These are phyloP conservation scores for Eretmochelys imbricata DNA, from an alignment of 2,113 vertebrate species.

Conservation along the genomic window DNA sequence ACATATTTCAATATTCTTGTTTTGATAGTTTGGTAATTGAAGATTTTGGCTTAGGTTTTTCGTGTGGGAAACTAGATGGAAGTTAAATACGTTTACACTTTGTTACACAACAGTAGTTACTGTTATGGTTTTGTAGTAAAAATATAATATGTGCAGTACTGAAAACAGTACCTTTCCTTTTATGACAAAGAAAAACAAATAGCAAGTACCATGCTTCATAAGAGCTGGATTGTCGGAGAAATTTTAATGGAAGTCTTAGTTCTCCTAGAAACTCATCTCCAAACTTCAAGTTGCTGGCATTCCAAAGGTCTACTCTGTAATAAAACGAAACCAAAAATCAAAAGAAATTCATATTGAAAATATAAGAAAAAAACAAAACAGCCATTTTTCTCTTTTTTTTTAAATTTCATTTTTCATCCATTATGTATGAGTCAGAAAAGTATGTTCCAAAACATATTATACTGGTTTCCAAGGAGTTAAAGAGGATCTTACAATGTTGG, in stretches of 20 bases:
- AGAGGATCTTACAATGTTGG: not conserved
- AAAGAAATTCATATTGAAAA: not conserved
- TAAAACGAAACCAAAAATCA: not conserved
- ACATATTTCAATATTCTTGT: not conserved
- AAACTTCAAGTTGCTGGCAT: slow-evolving; percentile 97
- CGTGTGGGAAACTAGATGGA: not conserved
- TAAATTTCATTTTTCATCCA: fast-evolving
- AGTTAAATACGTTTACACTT: slow-evolving; percentile 56
- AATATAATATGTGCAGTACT: slow-evolving; percentile 42
- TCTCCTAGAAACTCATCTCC: slow-evolving; percentile 97
- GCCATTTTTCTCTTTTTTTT: not conserved
- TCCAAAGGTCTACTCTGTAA: slow-evolving; percentile 95
- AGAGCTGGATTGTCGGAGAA: slow-evolving; percentile 88
- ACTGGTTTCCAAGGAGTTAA: not conserved
- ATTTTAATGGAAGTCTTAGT: slow-evolving; percentile 90
- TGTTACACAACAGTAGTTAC: slow-evolving; percentile 52
- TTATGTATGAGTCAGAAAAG: not conserved
- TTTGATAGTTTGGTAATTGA: not conserved
- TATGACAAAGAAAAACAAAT: slow-evolving; percentile 49
- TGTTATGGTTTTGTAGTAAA: slow-evolving; percentile 7
- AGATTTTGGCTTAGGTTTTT: slow-evolving; percentile 48
- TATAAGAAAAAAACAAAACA: not conserved
- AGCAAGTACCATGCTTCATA: slow-evolving; percentile 92
- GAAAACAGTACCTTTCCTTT: not conserved
- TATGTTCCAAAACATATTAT: not conserved